Conservation (phyloP, 2,888 invertebrate genomes). For the Acrobasis repandana region DNA sequence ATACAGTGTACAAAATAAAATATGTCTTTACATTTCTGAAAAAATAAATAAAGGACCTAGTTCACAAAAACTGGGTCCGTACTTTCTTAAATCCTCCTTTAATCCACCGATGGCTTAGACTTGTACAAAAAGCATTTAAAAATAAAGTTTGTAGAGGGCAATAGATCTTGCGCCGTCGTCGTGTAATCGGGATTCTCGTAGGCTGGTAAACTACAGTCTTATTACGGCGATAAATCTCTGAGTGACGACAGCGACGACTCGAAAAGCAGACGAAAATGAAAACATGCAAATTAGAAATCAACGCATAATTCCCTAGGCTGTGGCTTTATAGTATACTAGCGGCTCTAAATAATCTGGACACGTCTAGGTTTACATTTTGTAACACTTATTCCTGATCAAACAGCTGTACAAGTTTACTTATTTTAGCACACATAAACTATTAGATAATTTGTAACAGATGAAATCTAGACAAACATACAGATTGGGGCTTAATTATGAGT, state of each 20-base stretch:
- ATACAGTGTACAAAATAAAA: no score
- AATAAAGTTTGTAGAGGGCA: neutral
- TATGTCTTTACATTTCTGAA: no score
- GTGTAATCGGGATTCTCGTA: conserved; percentile 16
- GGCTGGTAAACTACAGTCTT: conserved; percentile 26
- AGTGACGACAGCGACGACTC: conserved; percentile 31
- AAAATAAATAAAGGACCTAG: no score
- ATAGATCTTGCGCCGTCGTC: conserved; percentile 12
- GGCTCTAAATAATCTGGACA: conserved; percentile 5
- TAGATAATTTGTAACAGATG: no score
- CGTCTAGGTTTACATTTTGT: neutral
- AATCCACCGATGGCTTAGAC: neutral
- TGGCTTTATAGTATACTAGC: neutral
- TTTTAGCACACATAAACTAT: no score
- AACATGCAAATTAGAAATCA: conserved; percentile 44
- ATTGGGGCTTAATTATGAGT: no score
- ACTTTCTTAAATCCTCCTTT: neutral
- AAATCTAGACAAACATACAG: no score
- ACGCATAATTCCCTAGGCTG: conserved; percentile 27
- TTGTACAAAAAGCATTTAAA: conserved; percentile 5
- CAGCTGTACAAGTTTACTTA: no score
- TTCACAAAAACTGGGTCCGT: neutral
- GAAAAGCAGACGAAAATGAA: conserved; percentile 36
- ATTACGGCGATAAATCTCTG: conserved; percentile 42
- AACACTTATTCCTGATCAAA: no score